phyloP scores from a whole-genome alignment of 1,140 invertebrate species.

The Pseudomyrmex flavicornis region DNA sequence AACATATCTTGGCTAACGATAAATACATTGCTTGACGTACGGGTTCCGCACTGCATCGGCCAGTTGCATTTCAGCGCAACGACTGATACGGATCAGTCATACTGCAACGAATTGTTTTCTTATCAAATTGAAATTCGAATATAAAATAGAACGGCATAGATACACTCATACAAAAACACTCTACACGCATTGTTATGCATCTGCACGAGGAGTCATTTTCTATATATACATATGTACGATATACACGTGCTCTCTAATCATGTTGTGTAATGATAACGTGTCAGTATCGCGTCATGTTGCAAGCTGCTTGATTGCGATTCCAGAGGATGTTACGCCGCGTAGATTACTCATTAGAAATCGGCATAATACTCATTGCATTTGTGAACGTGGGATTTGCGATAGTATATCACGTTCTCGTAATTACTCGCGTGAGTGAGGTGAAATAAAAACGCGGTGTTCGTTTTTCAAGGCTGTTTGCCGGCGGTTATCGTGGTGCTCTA shows the following conservation, averaged over 20 bases:
- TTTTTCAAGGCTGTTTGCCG: background rate
- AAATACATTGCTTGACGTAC: background rate
- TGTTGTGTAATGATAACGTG: slow-evolving; percentile 42
- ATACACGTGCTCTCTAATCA: background rate
- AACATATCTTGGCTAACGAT: background rate
- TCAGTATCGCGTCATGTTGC: background rate
- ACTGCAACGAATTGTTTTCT: slow-evolving; percentile 30
- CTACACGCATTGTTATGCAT: slow-evolving; percentile 2
- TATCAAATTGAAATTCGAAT: slow-evolving; percentile 36
- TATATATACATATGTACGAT: slow-evolving; percentile 24
- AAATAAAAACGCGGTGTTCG: background rate
- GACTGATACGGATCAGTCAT: slow-evolving; percentile 1
- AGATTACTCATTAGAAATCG: slow-evolving; percentile 22
- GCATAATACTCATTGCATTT: slow-evolving; percentile 38
- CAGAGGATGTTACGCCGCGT: slow-evolving; percentile 1
- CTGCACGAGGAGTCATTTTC: slow-evolving; percentile 23
- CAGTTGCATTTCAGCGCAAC: slow-evolving; percentile 8
- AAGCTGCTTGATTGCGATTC: slow-evolving; percentile 23
- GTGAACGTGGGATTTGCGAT: slow-evolving; percentile 7
- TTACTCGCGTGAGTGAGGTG: background rate
- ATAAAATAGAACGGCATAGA: slow-evolving; percentile 32
- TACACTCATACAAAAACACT: background rate
- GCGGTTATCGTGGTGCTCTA: background rate
- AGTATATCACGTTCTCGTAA: background rate
- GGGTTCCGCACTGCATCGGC: background rate